phyloP scores from a whole-genome alignment of 2,113 vertebrate species.

The Myotis lucifugus region DNA sequence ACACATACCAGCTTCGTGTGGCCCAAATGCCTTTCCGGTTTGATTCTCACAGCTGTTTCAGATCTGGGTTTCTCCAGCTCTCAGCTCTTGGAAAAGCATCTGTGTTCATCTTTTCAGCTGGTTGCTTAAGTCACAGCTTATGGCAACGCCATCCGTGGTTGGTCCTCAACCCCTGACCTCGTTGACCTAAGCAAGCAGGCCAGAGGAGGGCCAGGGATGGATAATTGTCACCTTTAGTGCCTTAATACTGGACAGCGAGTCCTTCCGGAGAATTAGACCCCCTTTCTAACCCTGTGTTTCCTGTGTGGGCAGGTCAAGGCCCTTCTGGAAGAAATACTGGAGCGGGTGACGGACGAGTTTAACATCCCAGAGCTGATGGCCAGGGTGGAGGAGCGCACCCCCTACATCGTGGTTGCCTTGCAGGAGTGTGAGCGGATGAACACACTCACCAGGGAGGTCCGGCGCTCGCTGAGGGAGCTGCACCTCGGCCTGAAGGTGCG shows the following conservation, averaged over 20 bases:
- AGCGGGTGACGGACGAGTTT: constrained; percentile 93
- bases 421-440: constrained; percentile 98
- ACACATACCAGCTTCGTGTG: rapidly evolving
- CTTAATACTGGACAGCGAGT: not conserved
- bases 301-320: constrained; percentile 87
- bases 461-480: constrained; percentile 89
- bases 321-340: constrained; percentile 91
- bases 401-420: constrained; percentile 92
- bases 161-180: not conserved
- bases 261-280: not conserved
- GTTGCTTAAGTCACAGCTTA: not conserved
- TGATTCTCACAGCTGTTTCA: not conserved
- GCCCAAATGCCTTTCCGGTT: not conserved
- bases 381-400: constrained; percentile 91
- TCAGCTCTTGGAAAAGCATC: not conserved
- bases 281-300: not conserved
- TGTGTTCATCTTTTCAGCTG: not conserved
- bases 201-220: too few relatives aligned
- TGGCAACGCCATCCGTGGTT: not conserved
- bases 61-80: not conserved
- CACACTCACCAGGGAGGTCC: constrained; percentile 90
- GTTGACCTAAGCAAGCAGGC: not conserved
- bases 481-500: constrained; percentile 93
- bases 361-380: constrained; percentile 91
- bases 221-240: too few relatives aligned